Percentiles rank a stretch among this genome's conserved stretches.
Evolutionary conservation across 1,140 invertebrate species (phyloP).

Genomic region (Leptinotarsa texana): DNA sequence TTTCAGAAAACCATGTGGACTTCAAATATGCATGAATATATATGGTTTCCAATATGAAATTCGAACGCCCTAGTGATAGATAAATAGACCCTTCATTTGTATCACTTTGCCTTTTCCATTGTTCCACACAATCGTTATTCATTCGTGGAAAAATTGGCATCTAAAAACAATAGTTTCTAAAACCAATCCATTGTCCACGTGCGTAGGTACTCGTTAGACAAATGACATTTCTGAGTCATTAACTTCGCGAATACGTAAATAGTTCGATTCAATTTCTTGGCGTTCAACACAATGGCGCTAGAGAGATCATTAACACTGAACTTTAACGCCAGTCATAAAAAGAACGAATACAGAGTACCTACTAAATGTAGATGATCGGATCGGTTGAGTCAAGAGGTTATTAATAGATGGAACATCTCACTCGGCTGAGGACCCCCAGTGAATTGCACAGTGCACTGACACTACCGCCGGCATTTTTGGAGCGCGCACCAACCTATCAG

Average conservation of each 20-base stretch:
- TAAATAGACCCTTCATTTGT: no score
- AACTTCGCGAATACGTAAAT: background rate
- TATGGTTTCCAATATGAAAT: no score
- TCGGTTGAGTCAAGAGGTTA: slow-evolving; percentile 5
- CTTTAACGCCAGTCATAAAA: background rate
- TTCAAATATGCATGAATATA: no score
- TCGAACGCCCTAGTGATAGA: no score
- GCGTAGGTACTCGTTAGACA: background rate
- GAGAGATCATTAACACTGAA: slow-evolving; percentile 8
- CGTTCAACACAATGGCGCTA: background rate
- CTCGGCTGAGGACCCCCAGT: background rate
- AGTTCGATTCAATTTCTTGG: background rate
- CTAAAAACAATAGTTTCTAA: no score
- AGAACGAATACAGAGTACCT: slow-evolving; percentile 2
- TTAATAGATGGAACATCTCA: slow-evolving; percentile 3
- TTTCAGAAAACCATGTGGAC: no score
- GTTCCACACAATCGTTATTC: no score
- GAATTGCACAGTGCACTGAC: slow-evolving; percentile 5
- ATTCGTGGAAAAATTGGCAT: no score
- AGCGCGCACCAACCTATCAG: background rate
- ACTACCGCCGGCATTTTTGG: slow-evolving; percentile 1
- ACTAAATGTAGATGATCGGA: slow-evolving; percentile 8
- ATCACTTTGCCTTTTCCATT: no score
- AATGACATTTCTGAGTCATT: background rate
- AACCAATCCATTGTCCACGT: background rate